phyloP scores from a whole-genome alignment of 1,140 invertebrate species.

The Hydropsyche tenuis region DNA sequence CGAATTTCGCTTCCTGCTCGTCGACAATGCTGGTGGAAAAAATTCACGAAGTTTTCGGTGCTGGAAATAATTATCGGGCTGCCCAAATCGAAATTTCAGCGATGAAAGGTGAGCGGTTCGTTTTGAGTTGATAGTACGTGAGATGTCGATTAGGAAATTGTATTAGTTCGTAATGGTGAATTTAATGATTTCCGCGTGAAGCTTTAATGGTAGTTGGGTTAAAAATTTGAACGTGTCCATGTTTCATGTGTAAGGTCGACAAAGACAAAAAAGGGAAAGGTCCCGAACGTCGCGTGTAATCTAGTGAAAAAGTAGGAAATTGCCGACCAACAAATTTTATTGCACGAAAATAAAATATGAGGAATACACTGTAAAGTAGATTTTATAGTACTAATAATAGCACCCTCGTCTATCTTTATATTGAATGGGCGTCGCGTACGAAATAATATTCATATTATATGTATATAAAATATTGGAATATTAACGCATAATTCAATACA shows the following conservation, averaged over 20 bases:
- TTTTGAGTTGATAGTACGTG: too few species aligned
- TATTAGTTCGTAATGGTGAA: too few species aligned
- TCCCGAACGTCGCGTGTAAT: conserved; percentile 14
- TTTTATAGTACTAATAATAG: conserved; percentile 48
- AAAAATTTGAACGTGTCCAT: background rate
- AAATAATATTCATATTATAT: too few species aligned
- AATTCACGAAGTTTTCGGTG: background rate
- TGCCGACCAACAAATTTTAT: conserved; percentile 48
- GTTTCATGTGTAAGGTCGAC: background rate
- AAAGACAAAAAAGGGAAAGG: conserved; percentile 23
- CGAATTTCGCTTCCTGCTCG: background rate
- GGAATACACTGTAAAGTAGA: conserved; percentile 49
- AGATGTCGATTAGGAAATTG: too few species aligned
- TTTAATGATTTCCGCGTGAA: too few species aligned
- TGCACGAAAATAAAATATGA: conserved; percentile 50
- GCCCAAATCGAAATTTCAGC: conserved; percentile 6
- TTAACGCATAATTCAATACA: too few species aligned
- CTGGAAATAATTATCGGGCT: conserved; percentile 1
- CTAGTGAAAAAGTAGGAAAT: conserved; percentile 37
- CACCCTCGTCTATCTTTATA: conserved; percentile 3
- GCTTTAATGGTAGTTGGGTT: background rate
- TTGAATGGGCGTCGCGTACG: background rate
- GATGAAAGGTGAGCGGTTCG: background rate
- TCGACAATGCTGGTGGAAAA: background rate
- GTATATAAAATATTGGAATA: too few species aligned